These are phyloP conservation scores for Coregonus suidteri DNA, from an alignment of 2,797 vertebrate species.

Conservation along the genomic window DNA sequence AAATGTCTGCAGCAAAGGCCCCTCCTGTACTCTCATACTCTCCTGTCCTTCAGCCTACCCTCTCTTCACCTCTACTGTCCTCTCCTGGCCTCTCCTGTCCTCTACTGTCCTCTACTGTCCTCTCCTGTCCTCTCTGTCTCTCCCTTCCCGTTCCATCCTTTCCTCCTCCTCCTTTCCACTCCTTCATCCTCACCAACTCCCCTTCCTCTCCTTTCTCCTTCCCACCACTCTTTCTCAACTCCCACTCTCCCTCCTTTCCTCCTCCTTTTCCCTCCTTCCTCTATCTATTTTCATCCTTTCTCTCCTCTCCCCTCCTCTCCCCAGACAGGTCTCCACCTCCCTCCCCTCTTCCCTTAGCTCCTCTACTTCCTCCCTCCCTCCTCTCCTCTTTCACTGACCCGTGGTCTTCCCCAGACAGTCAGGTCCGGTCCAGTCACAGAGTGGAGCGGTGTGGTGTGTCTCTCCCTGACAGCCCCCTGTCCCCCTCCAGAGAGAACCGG, in stretches of 20 bases:
- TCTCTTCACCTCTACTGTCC: too few species aligned
- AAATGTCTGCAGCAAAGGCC: neutral
- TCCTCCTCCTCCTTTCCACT: too few species aligned
- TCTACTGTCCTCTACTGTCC: too few species aligned
- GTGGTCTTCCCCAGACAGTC: constrained; percentile 66
- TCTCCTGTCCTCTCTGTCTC: too few species aligned
- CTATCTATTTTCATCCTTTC: neutral
- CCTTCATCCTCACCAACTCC: neutral
- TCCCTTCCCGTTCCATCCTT: neutral
- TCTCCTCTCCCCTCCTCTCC: constrained; percentile 19
- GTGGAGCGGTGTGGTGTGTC: constrained; percentile 73
- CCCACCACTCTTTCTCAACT: constrained; percentile 61
- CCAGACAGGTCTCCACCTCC: too few species aligned
- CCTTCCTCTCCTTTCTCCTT: constrained; percentile 54
- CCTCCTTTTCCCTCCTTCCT: constrained; percentile 22
- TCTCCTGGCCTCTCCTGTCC: too few species aligned
- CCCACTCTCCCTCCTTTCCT: constrained; percentile 43
- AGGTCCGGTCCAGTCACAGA: constrained; percentile 70
- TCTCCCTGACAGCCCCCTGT: constrained; percentile 62
- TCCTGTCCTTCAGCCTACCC: neutral
- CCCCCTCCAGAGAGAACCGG: neutral
- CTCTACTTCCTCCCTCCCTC: neutral
- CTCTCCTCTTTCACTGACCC: constrained; percentile 71
- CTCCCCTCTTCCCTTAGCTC: neutral
- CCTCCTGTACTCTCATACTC: neutral